Conservation (phyloP, 2,797 vertebrate species). For the Crenuchus spilurus region DNA sequence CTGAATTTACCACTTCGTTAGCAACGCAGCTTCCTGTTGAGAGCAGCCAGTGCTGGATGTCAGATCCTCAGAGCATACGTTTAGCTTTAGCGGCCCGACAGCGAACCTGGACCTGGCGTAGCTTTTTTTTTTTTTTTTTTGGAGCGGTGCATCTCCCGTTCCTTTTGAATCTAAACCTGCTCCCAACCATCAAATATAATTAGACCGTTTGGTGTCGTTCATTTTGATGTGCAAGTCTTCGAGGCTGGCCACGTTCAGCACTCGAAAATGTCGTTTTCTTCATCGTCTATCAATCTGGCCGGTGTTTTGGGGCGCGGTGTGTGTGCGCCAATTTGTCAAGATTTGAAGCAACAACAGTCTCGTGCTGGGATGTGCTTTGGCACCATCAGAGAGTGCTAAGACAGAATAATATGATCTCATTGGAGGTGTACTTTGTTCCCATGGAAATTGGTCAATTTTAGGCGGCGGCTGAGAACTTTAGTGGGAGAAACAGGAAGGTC, state of each 20-base stretch:
- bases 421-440: slow-evolving; percentile 87
- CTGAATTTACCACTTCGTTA: slow-evolving; percentile 99
- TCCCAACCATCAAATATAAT: slow-evolving; percentile 43
- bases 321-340: slow-evolving; percentile 83
- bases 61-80: slow-evolving; percentile 82
- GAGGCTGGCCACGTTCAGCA: slow-evolving; percentile 20
- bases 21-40: slow-evolving; percentile 94
- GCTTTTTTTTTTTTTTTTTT: slow-evolving; percentile 24
- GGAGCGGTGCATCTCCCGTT: no score
- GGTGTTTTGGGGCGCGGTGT: slow-evolving; percentile 53
- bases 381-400: slow-evolving; percentile 90
- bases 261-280: slow-evolving; percentile 5
- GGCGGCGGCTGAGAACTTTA: slow-evolving; percentile 76
- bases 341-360: slow-evolving; percentile 79
- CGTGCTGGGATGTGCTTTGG: slow-evolving; percentile 89
- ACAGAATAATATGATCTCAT: slow-evolving; percentile 87
- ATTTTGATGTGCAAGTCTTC: slow-evolving; percentile 42
- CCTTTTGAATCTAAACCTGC: slow-evolving; percentile 20
- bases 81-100: slow-evolving; percentile 71
- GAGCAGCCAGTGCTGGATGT: slow-evolving; percentile 87
- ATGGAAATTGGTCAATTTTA: slow-evolving; percentile 87
- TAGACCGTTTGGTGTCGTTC: slow-evolving; percentile 35
- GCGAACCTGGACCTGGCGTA: slow-evolving; percentile 62
- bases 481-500: slow-evolving; percentile 76
- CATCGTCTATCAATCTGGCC: slow-evolving; percentile 48